Evolutionary conservation across 1,140 invertebrate species (phyloP).

Genomic region (Dendroctonus valens): DNA sequence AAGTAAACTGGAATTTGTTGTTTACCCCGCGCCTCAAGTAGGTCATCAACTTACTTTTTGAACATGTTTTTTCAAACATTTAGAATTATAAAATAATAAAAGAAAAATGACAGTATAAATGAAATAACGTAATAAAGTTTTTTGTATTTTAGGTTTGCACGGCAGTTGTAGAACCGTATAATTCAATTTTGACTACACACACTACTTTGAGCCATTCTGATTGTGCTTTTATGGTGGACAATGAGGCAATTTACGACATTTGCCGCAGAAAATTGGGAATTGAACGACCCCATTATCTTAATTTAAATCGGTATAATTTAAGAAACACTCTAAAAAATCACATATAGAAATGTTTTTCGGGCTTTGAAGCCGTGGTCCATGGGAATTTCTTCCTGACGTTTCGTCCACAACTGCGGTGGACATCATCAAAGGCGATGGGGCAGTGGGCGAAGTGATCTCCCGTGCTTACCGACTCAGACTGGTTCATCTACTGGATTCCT

Average conservation of each 20-base stretch:
- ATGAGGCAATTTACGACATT: slow-evolving; percentile 46
- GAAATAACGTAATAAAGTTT: neutral
- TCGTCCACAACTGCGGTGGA: no score
- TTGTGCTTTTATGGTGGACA: no score
- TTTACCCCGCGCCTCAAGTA: slow-evolving; percentile 81
- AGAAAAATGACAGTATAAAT: neutral
- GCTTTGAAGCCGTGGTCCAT: no score
- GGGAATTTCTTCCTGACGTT: no score
- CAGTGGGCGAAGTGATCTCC: no score
- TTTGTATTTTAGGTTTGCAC: slow-evolving; percentile 49
- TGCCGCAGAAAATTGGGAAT: slow-evolving; percentile 64
- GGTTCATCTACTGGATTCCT: no score
- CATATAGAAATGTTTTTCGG: no score
- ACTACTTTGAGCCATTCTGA: no score
- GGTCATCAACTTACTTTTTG: neutral
- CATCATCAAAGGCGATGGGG: no score
- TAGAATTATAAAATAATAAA: neutral
- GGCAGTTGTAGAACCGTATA: slow-evolving; percentile 73
- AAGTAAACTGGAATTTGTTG: slow-evolving; percentile 73
- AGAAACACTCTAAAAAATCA: no score
- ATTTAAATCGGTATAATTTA: slow-evolving; percentile 53
- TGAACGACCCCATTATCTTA: slow-evolving; percentile 61
- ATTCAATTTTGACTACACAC: slow-evolving; percentile 58
- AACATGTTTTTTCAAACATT: neutral
- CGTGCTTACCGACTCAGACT: no score